Conservation (phyloP, 2,888 invertebrate species). For the Pandemis corylana region DNA sequence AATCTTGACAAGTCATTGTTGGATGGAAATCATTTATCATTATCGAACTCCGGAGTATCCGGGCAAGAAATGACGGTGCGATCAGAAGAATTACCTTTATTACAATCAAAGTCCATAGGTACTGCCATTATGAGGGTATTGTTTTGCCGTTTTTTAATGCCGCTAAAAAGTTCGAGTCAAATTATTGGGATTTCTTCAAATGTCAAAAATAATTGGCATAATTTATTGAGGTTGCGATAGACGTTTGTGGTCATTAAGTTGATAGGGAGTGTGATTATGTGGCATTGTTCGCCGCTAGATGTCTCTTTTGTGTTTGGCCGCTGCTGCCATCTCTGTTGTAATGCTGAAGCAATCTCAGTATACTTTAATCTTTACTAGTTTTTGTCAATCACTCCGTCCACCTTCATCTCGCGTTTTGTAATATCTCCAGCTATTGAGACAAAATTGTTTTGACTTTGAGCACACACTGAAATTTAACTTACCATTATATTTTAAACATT, state of each 20-base stretch:
- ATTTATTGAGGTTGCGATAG: conserved; percentile 25
- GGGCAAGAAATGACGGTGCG: conserved; percentile 66
- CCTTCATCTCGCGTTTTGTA: background rate
- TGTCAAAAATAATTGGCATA: conserved; percentile 34
- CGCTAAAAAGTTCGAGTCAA: conserved; percentile 9
- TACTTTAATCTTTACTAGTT: background rate
- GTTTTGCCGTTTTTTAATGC: conserved; percentile 21
- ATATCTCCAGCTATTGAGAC: background rate
- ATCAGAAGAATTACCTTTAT: conserved; percentile 55
- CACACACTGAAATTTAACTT: background rate
- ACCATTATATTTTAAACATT: background rate
- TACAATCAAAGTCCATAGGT: conserved; percentile 57
- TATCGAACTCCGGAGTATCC: conserved; percentile 66
- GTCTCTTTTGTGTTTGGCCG: conserved; percentile 27
- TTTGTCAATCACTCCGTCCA: background rate
- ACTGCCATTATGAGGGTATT: conserved; percentile 49
- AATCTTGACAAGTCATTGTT: conserved; percentile 79
- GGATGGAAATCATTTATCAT: conserved; percentile 78
- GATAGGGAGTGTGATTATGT: conserved; percentile 22
- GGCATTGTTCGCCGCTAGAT: conserved; percentile 26
- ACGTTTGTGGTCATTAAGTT: conserved; percentile 3
- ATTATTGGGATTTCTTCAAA: conserved; percentile 4
- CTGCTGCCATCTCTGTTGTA: conserved; percentile 23
- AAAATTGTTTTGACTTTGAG: background rate
- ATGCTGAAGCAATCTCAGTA: background rate